Evolutionary conservation across 2,113 vertebrate species (phyloP).

Genomic region (Alosa alosa): DNA sequence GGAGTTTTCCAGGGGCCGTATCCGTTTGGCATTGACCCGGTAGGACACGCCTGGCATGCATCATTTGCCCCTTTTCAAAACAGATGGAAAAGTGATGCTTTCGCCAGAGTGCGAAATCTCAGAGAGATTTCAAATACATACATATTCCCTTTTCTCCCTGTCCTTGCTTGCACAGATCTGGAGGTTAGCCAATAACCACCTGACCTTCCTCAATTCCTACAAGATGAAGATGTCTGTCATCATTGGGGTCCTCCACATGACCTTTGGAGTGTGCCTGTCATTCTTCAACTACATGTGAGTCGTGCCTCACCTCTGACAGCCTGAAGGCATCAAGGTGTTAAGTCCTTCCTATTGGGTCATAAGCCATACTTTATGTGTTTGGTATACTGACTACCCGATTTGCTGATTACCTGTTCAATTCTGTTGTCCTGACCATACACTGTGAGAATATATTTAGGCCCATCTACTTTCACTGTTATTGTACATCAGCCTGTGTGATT

Average conservation of each 20-base stretch:
- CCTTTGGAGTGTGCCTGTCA: constrained; percentile 73
- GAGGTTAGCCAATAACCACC: constrained; percentile 79
- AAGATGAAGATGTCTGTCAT: constrained; percentile 89
- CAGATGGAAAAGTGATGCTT: neutral
- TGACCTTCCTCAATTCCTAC: constrained; percentile 79
- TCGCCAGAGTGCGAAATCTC: neutral
- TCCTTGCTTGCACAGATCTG: constrained; percentile 68
- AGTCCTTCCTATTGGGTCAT: no score
- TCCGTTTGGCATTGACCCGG: constrained; percentile 82
- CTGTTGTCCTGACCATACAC: no score
- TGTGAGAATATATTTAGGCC: no score
- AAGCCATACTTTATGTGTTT: no score
- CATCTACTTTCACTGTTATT: no score
- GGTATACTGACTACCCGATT: no score
- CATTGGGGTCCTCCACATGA: constrained; percentile 81
- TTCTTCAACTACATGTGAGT: constrained; percentile 50
- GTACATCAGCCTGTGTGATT: no score
- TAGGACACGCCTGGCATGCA: constrained; percentile 34
- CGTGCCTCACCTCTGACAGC: no score
- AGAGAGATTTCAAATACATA: no score
- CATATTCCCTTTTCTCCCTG: neutral
- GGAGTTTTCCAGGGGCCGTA: constrained; percentile 77
- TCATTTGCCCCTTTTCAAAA: constrained; percentile 37
- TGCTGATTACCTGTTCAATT: no score
- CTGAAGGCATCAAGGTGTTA: no score